These are phyloP conservation scores for Acanthochromis polyacanthus DNA, from an alignment of 2,113 vertebrate genomes.

Conservation along the genomic window DNA sequence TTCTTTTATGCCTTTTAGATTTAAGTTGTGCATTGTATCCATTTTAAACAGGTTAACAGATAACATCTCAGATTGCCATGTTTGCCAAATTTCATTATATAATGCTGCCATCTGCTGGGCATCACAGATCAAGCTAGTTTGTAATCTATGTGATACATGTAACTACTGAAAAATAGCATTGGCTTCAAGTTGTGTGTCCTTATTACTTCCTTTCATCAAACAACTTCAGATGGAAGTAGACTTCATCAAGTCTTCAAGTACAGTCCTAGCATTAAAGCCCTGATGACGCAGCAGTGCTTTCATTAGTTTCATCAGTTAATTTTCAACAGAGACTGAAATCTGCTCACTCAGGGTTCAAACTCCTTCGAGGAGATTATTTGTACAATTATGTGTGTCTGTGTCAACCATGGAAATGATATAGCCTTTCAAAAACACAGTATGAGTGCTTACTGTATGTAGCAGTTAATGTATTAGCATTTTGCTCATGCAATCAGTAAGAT, in stretches of 20 bases:
- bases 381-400: too few species aligned
- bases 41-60: neutral
- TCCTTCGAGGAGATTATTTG: neutral
- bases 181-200: neutral
- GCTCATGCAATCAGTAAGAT: neutral
- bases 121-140: neutral
- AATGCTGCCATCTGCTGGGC: constrained; percentile 75
- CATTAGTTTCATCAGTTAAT: neutral
- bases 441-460: neutral
- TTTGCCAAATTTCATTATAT: constrained; percentile 22
- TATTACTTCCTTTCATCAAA: neutral
- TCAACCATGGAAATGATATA: neutral
- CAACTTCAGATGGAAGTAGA: neutral
- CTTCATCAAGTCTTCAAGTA: neutral
- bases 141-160: neutral
- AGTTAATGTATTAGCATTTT: neutral
- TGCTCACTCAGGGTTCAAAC: constrained; percentile 23
- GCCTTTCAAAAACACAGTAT: neutral
- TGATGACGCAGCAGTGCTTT: neutral
- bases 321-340: constrained; percentile 3
- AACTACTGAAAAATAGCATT: neutral
- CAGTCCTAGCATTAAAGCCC: neutral
- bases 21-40: neutral
- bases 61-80: neutral
- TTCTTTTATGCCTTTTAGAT: neutral